Evolutionary conservation across 2,888 invertebrate genomes (phyloP), one percentile per base, ranked within the genome.

Genomic region (Tanaodytes sp.): DNA sequence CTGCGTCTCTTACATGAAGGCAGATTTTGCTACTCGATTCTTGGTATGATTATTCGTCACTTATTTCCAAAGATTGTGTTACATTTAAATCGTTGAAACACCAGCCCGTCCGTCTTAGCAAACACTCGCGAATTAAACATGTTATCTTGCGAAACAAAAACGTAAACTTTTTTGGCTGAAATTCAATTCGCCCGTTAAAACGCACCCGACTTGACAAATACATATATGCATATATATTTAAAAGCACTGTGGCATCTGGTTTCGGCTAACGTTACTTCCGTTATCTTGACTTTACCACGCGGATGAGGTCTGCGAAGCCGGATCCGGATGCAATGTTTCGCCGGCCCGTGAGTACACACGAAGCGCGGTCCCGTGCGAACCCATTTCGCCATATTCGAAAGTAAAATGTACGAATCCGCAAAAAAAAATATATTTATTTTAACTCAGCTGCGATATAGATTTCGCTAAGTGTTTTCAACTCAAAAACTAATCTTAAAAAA

Each of bases 231-330:
- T n/a, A n/a, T n/a, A 43, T 72, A 70, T 72, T 72, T 72, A 54
- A 63, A 66, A 62, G 52, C 42, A 55, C 59, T 55, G 64, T 58
- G 66, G 68, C 74, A 72, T 78, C 75, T 76, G 77, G 74, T 74
- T 76, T 74, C 59, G 72, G 71, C 73, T 48, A 72, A 66, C 75
- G 73, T 76, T 74, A 73, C 74, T 76, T 77, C 76, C 76, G 76
- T 72, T 77, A 78, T 78, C 77, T 77, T 76, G 71, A 75, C 75
- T n/a, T n/a, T n/a, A 72, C 73, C 2, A 3, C 74, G 43, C 30
- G 31, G 61, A 27, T 27, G 27, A 49, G 45, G 40, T 23, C 49
- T 55, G 52, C 69, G 46, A 65, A 64, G 63, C 64, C 64, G 65
- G 69, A 71, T 62, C 42, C 59, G 59, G 70, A 66, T 69, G 51